Conservation (phyloP, 1,140 invertebrate species). For the Scaptomyza montana region DNA sequence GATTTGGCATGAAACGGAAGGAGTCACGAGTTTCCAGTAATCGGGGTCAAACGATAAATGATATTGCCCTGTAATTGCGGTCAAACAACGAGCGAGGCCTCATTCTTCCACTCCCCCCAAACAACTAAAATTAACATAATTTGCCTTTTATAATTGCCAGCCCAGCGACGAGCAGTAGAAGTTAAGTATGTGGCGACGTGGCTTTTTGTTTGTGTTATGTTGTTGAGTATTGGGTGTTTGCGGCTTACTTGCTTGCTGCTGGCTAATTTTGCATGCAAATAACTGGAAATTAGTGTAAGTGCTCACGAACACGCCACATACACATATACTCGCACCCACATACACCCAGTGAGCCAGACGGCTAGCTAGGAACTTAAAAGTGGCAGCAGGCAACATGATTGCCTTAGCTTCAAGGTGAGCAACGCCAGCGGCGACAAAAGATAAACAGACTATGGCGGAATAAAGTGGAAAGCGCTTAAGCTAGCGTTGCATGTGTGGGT, state of each 20-base stretch:
- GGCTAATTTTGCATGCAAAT: conserved; percentile 80
- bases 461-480: conserved; percentile 68
- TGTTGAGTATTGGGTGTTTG: conserved; percentile 19
- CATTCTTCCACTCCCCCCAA: conserved; percentile 2
- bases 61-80: conserved; percentile 49
- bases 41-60: conserved; percentile 71
- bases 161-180: conserved; percentile 16
- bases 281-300: conserved; percentile 81
- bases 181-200: conserved; percentile 10
- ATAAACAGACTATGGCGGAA: conserved; percentile 67
- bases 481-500: conserved; percentile 26
- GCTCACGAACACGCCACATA: conserved; percentile 75
- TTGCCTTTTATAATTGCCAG: conserved; percentile 51
- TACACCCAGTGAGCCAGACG: no score
- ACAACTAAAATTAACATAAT: conserved; percentile 69
- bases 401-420: conserved; percentile 30
- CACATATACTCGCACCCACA: conserved; percentile 17
- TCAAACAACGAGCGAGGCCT: conserved; percentile 18
- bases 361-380: no score
- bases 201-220: conserved; percentile 16
- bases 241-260: conserved; percentile 35
- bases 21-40: conserved; percentile 21
- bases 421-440: conserved; percentile 46
- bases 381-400: neutral
- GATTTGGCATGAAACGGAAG: neutral